phyloP scores from a whole-genome alignment of 2,113 vertebrate genomes.

The Ceyx cyanopectus region DNA sequence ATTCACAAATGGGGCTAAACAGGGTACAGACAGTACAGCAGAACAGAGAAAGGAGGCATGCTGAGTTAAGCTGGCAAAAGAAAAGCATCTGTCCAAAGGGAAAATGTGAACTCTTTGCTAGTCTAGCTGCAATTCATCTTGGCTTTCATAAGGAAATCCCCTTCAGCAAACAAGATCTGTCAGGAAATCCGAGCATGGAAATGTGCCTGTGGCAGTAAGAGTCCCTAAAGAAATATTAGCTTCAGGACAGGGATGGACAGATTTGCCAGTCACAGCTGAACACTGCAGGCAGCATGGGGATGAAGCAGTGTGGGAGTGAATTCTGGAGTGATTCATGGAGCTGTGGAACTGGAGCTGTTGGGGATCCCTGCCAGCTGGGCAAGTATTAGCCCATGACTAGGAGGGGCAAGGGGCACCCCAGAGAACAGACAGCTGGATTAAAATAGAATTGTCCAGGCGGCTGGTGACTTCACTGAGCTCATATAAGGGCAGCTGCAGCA shows the following conservation, averaged over 20 bases:
- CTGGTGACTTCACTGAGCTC: conserved; percentile 62
- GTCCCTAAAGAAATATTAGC: neutral
- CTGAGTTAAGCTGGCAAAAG: neutral
- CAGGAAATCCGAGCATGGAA: neutral
- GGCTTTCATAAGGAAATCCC: neutral
- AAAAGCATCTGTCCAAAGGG: neutral
- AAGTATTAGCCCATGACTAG: neutral
- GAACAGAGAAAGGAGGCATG: neutral
- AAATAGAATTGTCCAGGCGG: conserved; percentile 59
- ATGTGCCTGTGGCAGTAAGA: neutral
- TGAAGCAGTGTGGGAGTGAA: neutral
- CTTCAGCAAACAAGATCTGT: neutral
- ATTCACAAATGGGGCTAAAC: neutral
- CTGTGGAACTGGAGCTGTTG: neutral
- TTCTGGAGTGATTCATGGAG: neutral
- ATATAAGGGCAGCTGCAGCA: conserved; percentile 69
- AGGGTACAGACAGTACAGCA: neutral
- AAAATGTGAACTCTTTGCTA: neutral
- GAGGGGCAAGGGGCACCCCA: neutral
- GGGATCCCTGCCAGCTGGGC: conserved; percentile 38
- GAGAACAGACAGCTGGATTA: conserved; percentile 28
- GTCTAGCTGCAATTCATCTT: neutral
- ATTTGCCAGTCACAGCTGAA: neutral
- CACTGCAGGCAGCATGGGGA: neutral
- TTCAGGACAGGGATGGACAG: neutral